phyloP scores from a whole-genome alignment of 1,140 invertebrate genomes.

The Chrysomallon squamiferum region DNA sequence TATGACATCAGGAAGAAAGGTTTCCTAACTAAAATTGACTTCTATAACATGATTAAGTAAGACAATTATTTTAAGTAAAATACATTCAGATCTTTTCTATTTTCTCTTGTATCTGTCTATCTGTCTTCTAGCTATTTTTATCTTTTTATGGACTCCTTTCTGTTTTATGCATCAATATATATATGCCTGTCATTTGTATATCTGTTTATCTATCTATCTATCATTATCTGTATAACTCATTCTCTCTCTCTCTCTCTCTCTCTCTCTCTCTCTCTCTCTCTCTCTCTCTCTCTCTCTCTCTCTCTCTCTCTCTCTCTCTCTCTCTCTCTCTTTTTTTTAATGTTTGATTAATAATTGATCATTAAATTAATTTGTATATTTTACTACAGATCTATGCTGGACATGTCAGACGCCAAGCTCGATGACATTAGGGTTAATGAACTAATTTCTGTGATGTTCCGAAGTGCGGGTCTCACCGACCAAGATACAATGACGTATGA shows the following conservation, averaged over 20 bases:
- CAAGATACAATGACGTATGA: conserved; percentile 91
- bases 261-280: too few species aligned
- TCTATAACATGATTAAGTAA: conserved; percentile 69
- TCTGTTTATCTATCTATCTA: too few species aligned
- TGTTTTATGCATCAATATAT: too few species aligned
- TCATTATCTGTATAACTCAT: too few species aligned
- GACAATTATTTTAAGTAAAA: conserved; percentile 6
- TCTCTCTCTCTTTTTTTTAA: too few species aligned
- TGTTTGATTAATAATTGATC: too few species aligned
- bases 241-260: too few species aligned
- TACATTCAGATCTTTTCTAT: too few species aligned
- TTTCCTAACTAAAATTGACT: conserved; percentile 66
- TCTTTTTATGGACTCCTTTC: background rate
- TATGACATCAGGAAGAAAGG: conserved; percentile 89
- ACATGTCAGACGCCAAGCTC: conserved; percentile 76
- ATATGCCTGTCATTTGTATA: too few species aligned
- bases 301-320: too few species aligned
- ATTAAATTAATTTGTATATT: too few species aligned
- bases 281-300: too few species aligned
- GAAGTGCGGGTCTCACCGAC: conserved; percentile 87
- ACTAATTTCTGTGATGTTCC: conserved; percentile 86
- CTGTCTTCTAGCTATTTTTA: background rate
- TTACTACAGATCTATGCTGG: conserved; percentile 89
- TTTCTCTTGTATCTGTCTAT: background rate
- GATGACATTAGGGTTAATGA: conserved; percentile 64